Evolutionary conservation across 2,797 vertebrate species (phyloP).

Genomic region (Enteromius afrohamiltoni): DNA sequence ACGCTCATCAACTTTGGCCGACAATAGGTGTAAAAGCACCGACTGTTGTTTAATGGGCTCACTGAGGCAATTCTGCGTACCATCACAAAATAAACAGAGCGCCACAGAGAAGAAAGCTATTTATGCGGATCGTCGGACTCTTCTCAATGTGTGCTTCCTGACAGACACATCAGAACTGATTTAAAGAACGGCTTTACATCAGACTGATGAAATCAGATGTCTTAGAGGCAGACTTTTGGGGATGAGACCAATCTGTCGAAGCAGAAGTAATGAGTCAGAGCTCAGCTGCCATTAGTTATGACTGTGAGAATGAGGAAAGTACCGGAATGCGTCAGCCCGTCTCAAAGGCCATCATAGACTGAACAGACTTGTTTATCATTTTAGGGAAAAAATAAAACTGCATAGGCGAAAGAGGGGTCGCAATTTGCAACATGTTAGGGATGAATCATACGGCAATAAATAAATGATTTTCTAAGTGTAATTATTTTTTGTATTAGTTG

Average conservation of each 20-base stretch:
- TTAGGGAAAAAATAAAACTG: conserved; percentile 6
- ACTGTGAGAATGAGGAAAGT: conserved; percentile 15
- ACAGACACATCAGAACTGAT: conserved; percentile 36
- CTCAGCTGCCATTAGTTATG: conserved; percentile 48
- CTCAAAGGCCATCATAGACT: conserved; percentile 24
- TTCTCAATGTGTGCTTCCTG: conserved; percentile 5
- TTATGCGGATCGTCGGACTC: neutral
- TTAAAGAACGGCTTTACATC: conserved; percentile 28
- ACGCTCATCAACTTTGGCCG: neutral
- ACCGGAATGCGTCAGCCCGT: conserved; percentile 11
- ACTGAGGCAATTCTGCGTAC: conserved; percentile 57
- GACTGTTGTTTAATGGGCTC: conserved; percentile 69
- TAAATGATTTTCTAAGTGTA: neutral
- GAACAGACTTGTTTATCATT: conserved; percentile 24
- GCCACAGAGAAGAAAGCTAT: conserved; percentile 6
- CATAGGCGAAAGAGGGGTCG: neutral
- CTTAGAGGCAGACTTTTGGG: conserved; percentile 37
- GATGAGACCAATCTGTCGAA: conserved; percentile 41
- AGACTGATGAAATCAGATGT: conserved; percentile 35
- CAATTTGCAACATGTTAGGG: conserved; percentile 7
- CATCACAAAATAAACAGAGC: conserved; percentile 65
- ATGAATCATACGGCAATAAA: neutral
- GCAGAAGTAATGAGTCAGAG: conserved; percentile 56
- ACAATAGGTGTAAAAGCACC: conserved; percentile 39
- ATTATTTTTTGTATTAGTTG: neutral